Base-by-base conservation (phyloP, 2,888 invertebrate genomes). In the Netelia melanura region DNA sequence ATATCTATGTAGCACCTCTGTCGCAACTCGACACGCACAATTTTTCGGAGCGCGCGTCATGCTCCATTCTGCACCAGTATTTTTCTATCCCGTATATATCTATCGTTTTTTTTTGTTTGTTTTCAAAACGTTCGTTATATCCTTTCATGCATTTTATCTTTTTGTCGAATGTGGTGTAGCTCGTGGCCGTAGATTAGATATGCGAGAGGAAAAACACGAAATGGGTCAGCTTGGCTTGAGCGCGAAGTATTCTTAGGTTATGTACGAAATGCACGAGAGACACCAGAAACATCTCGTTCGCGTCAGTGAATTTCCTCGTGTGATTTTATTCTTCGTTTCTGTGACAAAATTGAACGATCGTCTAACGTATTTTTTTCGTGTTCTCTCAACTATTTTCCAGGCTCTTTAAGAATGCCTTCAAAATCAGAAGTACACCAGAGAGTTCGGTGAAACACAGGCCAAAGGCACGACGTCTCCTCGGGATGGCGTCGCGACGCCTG, bases 401-500 rank as follows among this genome's bases (percentile, higher is more conserved):
- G 64, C 90, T 93, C 25, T 93, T 93, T 86, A 90, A 92, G 89
- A 91, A 92, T 92, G 91, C 89, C 17, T 93, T 93, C 82, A 92
- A 91, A 85, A 92, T 93, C 81, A 91, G 89, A 86, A 88, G 86
- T 21, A 93, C 93, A 30, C 92, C 93, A 30, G 93, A 93, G 79
- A 74, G 76, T n/a, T 21, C 88, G 79, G 85, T 91, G 85, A 89
- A 86, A 76, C 65, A 88, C 14, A 88, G 87, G 17, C 77, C 89
- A 17, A 90, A 87, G 80, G 87, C 87, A 25, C 88, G 90, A 52
- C 89, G 91, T 68, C 81, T 90, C 11, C 85, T 89, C 67, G 91
- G 91, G 61, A 92, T 92, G 91, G 89, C 90, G 83, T 89, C 92
- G 62, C 89, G 90, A 86, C 90, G 89, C 78, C 76, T 88, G 1